Conservation (phyloP, 2,888 invertebrate genomes). For the Muschampia staudingeri region DNA sequence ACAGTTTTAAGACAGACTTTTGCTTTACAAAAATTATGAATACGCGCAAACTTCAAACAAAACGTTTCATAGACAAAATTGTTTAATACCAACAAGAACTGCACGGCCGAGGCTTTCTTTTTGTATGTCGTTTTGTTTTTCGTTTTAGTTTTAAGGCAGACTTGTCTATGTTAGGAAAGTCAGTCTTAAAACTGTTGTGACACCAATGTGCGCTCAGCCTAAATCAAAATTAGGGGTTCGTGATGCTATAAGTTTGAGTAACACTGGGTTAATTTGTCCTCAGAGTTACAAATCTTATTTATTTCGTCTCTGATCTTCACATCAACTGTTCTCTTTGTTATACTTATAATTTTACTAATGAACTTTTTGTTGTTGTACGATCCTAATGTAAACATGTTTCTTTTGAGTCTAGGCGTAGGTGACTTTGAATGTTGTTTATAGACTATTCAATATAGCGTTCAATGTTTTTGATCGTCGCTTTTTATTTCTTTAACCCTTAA, state of each 20-base stretch:
- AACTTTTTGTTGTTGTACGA: not conserved
- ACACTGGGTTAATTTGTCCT: no score
- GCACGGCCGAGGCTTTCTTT: no score
- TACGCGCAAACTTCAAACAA: no score
- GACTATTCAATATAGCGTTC: slow-evolving; percentile 88
- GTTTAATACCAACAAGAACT: no score
- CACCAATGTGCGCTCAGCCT: no score
- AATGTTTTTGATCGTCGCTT: slow-evolving; percentile 83
- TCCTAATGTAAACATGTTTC: slow-evolving; percentile 62
- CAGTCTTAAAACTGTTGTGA: no score
- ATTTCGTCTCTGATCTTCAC: not conserved
- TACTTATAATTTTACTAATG: not conserved
- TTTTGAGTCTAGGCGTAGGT: slow-evolving; percentile 73
- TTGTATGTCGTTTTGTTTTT: no score
- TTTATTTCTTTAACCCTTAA: slow-evolving; percentile 71
- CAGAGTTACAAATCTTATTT: not conserved
- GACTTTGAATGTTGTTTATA: slow-evolving; percentile 89
- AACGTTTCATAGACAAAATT: no score
- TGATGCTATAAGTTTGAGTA: not conserved
- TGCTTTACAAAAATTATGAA: no score
- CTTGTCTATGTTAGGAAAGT: no score
- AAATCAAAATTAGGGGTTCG: not conserved
- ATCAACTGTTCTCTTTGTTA: not conserved
- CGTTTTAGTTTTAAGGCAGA: no score
- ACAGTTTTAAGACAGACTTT: no score